These are phyloP conservation scores for Taphrorychus bicolor DNA, from an alignment of 2,888 invertebrate species.

Conservation along the genomic window DNA sequence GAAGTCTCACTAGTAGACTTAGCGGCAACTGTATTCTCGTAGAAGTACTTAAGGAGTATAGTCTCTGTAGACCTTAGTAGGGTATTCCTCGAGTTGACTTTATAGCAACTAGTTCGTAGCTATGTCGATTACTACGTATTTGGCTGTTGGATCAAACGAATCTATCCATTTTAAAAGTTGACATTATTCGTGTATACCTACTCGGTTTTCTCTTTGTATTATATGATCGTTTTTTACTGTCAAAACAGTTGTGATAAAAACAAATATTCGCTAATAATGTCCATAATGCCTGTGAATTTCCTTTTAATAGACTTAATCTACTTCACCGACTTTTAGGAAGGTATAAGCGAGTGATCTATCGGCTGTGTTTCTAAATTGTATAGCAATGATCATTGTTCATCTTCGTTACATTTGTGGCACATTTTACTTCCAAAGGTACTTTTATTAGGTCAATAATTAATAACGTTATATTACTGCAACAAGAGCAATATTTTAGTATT, in stretches of 20 bases:
- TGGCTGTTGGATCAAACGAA: conserved; percentile 13
- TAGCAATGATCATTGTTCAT: not conserved
- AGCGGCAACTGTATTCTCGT: conserved; percentile 4
- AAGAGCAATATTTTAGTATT: no score
- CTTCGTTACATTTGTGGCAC: no score
- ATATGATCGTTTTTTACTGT: not conserved
- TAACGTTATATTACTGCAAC: no score
- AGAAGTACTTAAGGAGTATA: conserved; percentile 5
- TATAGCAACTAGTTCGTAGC: conserved; percentile 4
- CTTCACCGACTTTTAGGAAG: conserved; percentile 7
- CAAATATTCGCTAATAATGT: conserved; percentile 2
- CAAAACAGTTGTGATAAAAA: conserved; percentile 10
- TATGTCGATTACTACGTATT: conserved; percentile 9
- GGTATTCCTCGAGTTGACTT: not conserved
- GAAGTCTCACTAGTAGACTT: conserved; percentile 10
- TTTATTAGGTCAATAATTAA: no score
- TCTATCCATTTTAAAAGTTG: conserved; percentile 20
- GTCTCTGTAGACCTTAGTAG: not conserved
- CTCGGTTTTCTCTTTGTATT: conserved; percentile 6
- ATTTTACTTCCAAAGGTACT: no score
- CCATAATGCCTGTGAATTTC: conserved; percentile 8
- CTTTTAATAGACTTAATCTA: conserved; percentile 2
- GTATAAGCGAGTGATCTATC: conserved; percentile 12
- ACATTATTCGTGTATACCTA: conserved; percentile 2
- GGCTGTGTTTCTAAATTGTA: conserved; percentile 11